These are phyloP conservation scores for Etheostoma perlongum DNA, from an alignment of 2,797 vertebrate species.

Conservation along the genomic window DNA sequence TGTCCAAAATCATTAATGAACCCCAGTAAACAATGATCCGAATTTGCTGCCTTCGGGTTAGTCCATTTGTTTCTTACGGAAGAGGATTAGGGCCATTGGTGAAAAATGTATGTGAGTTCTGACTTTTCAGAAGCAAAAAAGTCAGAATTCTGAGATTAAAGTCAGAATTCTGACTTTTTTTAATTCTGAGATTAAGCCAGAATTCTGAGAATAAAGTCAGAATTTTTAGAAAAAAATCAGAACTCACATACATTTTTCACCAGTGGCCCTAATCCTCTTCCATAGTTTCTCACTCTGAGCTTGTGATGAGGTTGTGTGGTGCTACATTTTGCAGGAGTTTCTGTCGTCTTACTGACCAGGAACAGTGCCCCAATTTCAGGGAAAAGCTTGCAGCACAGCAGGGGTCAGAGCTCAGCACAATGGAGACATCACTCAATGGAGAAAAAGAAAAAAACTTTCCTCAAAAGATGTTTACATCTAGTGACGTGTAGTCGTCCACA, in stretches of 20 bases:
- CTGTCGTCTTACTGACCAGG: not conserved
- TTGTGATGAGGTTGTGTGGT: not conserved
- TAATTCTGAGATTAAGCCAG: too few relatives aligned
- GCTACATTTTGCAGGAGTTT: not conserved
- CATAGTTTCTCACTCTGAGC: constrained; percentile 1
- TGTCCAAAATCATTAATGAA: not conserved
- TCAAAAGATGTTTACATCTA: not conserved
- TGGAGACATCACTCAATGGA: not conserved
- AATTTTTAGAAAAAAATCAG: too few relatives aligned
- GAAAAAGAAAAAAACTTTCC: too few relatives aligned
- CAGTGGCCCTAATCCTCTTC: too few relatives aligned
- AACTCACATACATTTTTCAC: too few relatives aligned
- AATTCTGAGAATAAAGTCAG: too few relatives aligned
- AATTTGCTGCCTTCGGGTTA: not conserved
- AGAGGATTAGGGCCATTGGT: too few relatives aligned
- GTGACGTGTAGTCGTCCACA: not conserved
- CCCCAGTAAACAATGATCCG: not conserved
- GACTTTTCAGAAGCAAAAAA: too few relatives aligned
- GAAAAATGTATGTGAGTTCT: too few relatives aligned
- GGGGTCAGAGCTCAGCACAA: not conserved
- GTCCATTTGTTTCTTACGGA: not conserved
- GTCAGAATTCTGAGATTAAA: too few relatives aligned
- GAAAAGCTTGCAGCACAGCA: not conserved
- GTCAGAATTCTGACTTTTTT: too few relatives aligned
- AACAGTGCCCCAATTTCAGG: not conserved